Conservation (phyloP, 2,888 invertebrate genomes). For the Perithous albicinctus region DNA sequence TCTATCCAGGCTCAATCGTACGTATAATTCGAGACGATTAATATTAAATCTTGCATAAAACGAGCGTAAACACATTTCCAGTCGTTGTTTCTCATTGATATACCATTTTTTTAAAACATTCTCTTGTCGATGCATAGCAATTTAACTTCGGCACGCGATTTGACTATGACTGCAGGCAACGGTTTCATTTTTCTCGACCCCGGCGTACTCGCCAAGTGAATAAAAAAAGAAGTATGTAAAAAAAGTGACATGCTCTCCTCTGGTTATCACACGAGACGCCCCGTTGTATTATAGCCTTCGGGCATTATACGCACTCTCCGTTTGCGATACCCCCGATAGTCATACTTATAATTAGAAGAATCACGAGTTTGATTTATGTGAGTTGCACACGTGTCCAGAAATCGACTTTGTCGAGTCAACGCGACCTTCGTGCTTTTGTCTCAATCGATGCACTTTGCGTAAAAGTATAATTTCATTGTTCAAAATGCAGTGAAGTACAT, state of each 20-base stretch:
- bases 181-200: slow-evolving; percentile 31
- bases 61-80: slow-evolving; percentile 48
- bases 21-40: slow-evolving; percentile 64
- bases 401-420: slow-evolving; percentile 69
- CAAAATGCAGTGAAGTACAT: background rate
- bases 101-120: slow-evolving; percentile 38
- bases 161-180: slow-evolving; percentile 15
- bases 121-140: slow-evolving; percentile 12
- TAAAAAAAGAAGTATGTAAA: slow-evolving; percentile 50
- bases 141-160: slow-evolving; percentile 54
- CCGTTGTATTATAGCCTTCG: slow-evolving; percentile 66
- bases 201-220: slow-evolving; percentile 13
- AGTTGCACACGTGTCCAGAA: slow-evolving; percentile 77
- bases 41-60: slow-evolving; percentile 60
- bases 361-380: slow-evolving; percentile 80
- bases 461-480: slow-evolving; percentile 4
- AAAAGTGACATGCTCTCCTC: slow-evolving; percentile 24
- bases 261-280: slow-evolving; percentile 57
- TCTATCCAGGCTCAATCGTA: slow-evolving; percentile 57
- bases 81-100: slow-evolving; percentile 37
- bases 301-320: slow-evolving; percentile 76
- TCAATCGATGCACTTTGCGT: slow-evolving; percentile 18
- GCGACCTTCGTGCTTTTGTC: slow-evolving; percentile 37
- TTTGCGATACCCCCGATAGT: slow-evolving; percentile 77
- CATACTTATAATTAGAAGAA: slow-evolving; percentile 83